phyloP scores from a whole-genome alignment of 1,140 invertebrate genomes.

The Platorchestia sp. region DNA sequence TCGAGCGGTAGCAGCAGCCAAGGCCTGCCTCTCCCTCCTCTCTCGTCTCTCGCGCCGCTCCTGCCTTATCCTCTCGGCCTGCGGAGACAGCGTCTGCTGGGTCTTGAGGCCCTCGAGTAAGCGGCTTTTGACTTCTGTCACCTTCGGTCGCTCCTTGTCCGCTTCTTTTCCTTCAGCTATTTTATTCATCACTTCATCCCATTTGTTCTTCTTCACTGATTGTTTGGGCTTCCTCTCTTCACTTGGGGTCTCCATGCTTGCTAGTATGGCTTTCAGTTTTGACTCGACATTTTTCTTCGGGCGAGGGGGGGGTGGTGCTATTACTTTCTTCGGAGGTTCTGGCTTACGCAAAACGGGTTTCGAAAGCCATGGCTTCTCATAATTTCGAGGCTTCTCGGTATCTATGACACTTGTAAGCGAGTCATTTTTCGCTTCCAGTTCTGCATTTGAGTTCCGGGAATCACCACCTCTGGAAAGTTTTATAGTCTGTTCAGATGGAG shows the following conservation, averaged over 20 bases:
- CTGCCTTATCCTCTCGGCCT: constrained; percentile 65
- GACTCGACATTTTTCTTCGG: constrained; percentile 67
- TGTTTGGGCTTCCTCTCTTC: constrained; percentile 62
- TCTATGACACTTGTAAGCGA: background rate
- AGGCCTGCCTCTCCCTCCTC: constrained; percentile 61
- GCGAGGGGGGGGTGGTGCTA: constrained; percentile 64
- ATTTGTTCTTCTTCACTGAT: constrained; percentile 62
- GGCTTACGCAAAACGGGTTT: constrained; percentile 58
- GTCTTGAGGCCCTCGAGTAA: constrained; percentile 63
- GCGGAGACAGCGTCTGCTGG: constrained; percentile 62
- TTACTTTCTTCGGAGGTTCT: constrained; percentile 59
- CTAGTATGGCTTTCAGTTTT: constrained; percentile 64
- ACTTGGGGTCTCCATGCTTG: constrained; percentile 57
- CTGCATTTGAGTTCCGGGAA: background rate
- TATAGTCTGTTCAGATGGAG: constrained; percentile 16
- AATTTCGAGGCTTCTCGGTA: constrained; percentile 58
- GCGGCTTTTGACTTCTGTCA: constrained; percentile 63
- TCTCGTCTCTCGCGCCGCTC: constrained; percentile 65
- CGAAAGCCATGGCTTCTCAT: constrained; percentile 66
- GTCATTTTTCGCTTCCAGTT: background rate
- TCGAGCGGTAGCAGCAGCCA: constrained; percentile 60
- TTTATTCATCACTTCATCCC: constrained; percentile 67
- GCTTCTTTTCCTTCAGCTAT: constrained; percentile 65
- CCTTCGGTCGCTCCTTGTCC: constrained; percentile 61
- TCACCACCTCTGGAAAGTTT: background rate